These are phyloP conservation scores for Aphelinus certus DNA, from an alignment of 1,140 invertebrate genomes.

Conservation along the genomic window DNA sequence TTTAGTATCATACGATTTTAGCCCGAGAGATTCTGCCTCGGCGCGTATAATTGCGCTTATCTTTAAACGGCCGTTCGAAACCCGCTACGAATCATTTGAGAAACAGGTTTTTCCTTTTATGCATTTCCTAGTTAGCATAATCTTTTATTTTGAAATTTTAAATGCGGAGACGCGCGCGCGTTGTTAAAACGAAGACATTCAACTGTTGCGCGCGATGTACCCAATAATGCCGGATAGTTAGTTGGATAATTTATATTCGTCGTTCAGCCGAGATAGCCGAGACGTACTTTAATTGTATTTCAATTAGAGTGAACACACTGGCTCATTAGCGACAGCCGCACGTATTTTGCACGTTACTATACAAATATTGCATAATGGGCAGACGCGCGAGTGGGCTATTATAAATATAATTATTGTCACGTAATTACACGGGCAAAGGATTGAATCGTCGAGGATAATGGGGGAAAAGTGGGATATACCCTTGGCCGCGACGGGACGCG, in stretches of 20 bases:
- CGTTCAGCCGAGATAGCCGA: too few species aligned
- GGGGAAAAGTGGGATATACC: neutral
- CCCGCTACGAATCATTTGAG: neutral
- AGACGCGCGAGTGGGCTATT: too few species aligned
- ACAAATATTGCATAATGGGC: too few species aligned
- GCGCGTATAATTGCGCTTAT: conserved; percentile 21
- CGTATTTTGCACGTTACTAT: too few species aligned
- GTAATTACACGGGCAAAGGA: neutral
- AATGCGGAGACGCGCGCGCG: neutral
- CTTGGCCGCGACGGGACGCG: neutral
- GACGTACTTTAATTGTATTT: too few species aligned
- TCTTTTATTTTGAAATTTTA: neutral
- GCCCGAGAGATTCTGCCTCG: neutral
- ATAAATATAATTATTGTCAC: neutral
- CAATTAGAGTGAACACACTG: too few species aligned
- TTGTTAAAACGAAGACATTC: neutral
- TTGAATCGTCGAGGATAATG: neutral
- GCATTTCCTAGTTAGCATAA: conserved; percentile 13
- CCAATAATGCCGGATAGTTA: too few species aligned
- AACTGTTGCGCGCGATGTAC: too few species aligned
- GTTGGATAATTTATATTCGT: too few species aligned
- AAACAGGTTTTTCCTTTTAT: conserved; percentile 29
- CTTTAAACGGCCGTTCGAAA: neutral
- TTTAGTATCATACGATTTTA: conserved; percentile 13
- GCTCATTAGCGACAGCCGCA: too few species aligned